Base-by-base conservation (phyloP, 1,140 invertebrate species). In the Brachionus asplanchnoidis region DNA sequence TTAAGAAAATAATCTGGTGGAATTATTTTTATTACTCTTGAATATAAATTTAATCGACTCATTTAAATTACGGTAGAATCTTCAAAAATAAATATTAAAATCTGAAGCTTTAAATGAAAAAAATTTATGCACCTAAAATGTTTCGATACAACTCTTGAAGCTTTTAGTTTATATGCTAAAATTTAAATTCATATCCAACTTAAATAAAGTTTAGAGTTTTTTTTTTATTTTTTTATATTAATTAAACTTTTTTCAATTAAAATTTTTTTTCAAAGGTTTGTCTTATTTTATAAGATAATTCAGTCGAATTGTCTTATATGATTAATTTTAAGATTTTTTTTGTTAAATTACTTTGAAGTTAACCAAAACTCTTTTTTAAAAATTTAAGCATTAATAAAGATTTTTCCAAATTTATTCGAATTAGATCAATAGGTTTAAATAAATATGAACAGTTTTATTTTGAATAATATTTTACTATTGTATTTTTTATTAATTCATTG, bases 41-140 rank as follows among this genome's bases (percentile, higher is more conserved):
- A 75, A 75, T 75, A 75, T 20, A 75, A 44, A 75, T 17, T 70
- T 70, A 23, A 70, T 36, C 66, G 66, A 40, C 70, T 75, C 36
- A 75, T 75, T 75, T 42, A 23, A 42, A 44, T 36, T 70, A n/a
- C n/a, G 17, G 26, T 12, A 1, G 3, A 42, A 44, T 17, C 23
- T 7, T 32, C 26, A 68, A 32, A 32, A 68, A 32, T 68, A 12
- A 17, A 36, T 36, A n/a, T 68, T 3, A 28, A 23, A 68, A 28
- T 12, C 1, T 36, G 26, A 40, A 68, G 66, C n/a, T 68, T 68
- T 40, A 14, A 28, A 36, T n/a, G 4, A 68, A 68, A 68, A 14
- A 12, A n/a, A 40, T 68, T 36, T 68, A 32, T 68, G 20, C 32
- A 26, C 17, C 17, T n/a, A 17, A 53, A 53, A 50, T 50, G n/a